Evolutionary conservation across 2,797 vertebrate genomes (phyloP).

Genomic region (Brachyalestes nurse): DNA sequence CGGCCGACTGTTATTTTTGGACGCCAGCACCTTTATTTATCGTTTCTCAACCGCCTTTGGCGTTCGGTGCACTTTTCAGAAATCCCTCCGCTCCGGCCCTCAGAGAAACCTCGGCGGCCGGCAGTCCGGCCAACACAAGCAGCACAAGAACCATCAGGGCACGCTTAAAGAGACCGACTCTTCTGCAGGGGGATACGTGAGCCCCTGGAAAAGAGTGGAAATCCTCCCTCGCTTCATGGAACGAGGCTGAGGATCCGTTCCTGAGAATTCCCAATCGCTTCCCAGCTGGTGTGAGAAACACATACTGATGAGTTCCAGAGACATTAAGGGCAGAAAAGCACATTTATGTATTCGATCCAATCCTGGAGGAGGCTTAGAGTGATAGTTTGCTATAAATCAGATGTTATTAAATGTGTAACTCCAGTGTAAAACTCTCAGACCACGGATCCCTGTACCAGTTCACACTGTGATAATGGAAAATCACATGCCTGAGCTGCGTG

Average conservation of each 20-base stretch:
- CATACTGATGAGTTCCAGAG: neutral
- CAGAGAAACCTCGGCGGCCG: neutral
- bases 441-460: too few species aligned
- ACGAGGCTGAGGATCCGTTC: slow-evolving; percentile 11
- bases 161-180: slow-evolving; percentile 42
- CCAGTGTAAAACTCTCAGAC: too few species aligned
- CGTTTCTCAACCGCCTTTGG: slow-evolving; percentile 60
- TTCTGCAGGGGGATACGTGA: slow-evolving; percentile 21
- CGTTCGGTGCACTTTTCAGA: slow-evolving; percentile 60
- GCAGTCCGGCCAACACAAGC: slow-evolving; percentile 44
- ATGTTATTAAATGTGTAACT: neutral
- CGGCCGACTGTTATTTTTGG: slow-evolving; percentile 71
- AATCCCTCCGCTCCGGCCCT: slow-evolving; percentile 54
- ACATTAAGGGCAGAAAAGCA: neutral
- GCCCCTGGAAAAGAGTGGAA: slow-evolving; percentile 22
- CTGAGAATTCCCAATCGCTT: slow-evolving; percentile 3
- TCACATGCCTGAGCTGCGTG: too few species aligned
- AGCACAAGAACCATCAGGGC: slow-evolving; percentile 39
- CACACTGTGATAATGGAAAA: too few species aligned
- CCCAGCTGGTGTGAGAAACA: neutral
- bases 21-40: slow-evolving; percentile 63
- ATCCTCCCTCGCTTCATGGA: slow-evolving; percentile 6
- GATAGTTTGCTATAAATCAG: neutral
- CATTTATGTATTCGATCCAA: slow-evolving; percentile 2
- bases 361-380: neutral